Percentiles rank a stretch among this genome's conserved stretches.
Evolutionary conservation across 2,113 vertebrate species (phyloP).

Genomic region (Chlamydotis undulata): DNA sequence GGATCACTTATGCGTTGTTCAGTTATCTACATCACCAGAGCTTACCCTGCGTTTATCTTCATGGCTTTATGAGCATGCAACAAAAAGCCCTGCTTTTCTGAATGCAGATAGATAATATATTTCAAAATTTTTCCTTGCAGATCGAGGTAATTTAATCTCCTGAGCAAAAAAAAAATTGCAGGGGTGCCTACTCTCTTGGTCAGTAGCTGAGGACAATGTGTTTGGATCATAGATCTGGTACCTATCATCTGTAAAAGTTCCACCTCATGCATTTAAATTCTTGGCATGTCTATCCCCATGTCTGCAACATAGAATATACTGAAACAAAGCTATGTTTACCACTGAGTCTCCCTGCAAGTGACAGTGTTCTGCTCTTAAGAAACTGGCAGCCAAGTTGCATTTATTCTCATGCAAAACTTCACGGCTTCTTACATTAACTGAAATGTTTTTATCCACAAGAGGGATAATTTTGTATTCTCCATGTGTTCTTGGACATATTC

Average conservation of each 20-base stretch:
- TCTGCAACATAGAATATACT: background rate
- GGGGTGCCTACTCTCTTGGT: background rate
- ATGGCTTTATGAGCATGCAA: background rate
- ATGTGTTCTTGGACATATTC: background rate
- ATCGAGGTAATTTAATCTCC: background rate
- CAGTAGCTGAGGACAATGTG: background rate
- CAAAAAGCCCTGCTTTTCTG: background rate
- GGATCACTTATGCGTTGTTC: background rate
- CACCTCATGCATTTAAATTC: background rate
- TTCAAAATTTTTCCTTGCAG: background rate
- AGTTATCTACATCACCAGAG: background rate
- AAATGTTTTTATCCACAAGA: background rate
- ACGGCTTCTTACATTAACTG: background rate
- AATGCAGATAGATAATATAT: background rate
- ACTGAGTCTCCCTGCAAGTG: background rate
- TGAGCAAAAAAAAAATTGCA: background rate
- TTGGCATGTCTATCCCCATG: background rate
- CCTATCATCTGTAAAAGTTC: background rate
- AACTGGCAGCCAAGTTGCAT: background rate
- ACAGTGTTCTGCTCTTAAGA: background rate
- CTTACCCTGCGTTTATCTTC: background rate
- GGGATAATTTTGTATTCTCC: background rate
- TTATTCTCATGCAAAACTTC: background rate
- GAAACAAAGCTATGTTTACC: background rate
- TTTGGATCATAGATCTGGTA: background rate